Evolutionary conservation across 2,888 invertebrate species (phyloP), one percentile per base, ranked within the genome.

Genomic region (Thysanoteuthis rhombus): DNA sequence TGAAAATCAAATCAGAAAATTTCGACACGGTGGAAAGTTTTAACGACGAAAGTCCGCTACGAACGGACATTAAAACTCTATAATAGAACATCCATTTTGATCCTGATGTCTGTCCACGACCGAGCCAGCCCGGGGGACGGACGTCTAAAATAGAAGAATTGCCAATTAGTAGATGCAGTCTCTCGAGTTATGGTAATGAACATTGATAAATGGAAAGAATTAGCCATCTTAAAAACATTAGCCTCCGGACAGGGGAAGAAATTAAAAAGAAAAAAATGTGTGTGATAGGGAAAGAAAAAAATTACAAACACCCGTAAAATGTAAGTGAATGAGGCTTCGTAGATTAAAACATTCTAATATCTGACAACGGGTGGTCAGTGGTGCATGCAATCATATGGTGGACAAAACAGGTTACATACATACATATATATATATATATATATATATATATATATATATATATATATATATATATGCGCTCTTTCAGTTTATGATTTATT

Each of bases 121-220:
- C n/a, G 19, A n/a, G 75, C n/a, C 75, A 36, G n/a, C 75, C 75
- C 75, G 75, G 75, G 16, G 75, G 75, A 16, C 36, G n/a, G n/a
- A 1, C 75, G 75, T 75, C 8, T n/a, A 75, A 75, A 75, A 75
- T 75, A 75, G 75, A 75, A n/a, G 75, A 75, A 75, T n/a, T 75
- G 75, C 75, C 75, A 75, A 75, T 75, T 75, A 75, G 75, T 36
- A 12, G 75, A 75, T n/a, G n/a, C n/a, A n/a, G 75, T 75, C 75
- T n/a, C 75, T 75, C n/a, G n/a, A 75, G 75, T 75, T 75, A 75
- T 75, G 75, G n/a, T 75, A n/a, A 75, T 75, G 75, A 75, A 75
- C 75, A 75, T 75, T 75, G 75, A 75, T 75, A 75, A 75, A 75
- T 75, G 75, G 75, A n/a, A n/a, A 75, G n/a, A 75, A 75, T 75